These are phyloP conservation scores for Parauchenoglanis punctatus DNA, from an alignment of 2,797 vertebrate species.

Conservation along the genomic window DNA sequence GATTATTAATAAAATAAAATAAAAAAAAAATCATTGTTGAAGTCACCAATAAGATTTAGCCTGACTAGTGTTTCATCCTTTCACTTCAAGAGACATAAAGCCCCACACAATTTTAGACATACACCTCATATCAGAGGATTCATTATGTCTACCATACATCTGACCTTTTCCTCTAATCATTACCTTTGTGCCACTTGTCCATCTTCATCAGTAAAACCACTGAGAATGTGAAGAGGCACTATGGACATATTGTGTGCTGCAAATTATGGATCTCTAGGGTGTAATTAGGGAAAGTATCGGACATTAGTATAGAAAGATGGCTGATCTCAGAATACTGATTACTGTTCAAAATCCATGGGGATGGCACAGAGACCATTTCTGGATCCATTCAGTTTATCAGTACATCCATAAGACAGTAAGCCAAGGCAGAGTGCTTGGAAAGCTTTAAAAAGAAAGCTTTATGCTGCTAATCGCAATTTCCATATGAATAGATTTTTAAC, in stretches of 20 bases:
- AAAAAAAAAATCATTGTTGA: neutral
- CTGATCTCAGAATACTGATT: neutral
- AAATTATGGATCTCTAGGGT: neutral
- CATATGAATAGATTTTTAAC: too few species aligned
- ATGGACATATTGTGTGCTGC: neutral
- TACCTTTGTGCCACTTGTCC: neutral
- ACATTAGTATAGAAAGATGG: neutral
- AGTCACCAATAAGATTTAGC: neutral
- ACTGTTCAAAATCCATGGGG: neutral
- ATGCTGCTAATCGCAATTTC: neutral
- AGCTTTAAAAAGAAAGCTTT: neutral
- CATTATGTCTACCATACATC: neutral
- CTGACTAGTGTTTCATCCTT: neutral
- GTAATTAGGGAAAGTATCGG: neutral
- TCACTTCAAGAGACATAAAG: neutral
- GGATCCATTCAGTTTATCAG: neutral
- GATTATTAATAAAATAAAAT: neutral
- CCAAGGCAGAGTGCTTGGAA: neutral
- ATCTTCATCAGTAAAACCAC: neutral
- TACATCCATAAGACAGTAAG: neutral
- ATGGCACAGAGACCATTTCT: neutral
- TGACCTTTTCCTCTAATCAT: slow-evolving; percentile 6
- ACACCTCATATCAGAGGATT: neutral
- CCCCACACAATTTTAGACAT: neutral
- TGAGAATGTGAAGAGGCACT: neutral